Base-by-base conservation (phyloP, 2,797 vertebrate genomes). In the Dromococcyx pavoninus region DNA sequence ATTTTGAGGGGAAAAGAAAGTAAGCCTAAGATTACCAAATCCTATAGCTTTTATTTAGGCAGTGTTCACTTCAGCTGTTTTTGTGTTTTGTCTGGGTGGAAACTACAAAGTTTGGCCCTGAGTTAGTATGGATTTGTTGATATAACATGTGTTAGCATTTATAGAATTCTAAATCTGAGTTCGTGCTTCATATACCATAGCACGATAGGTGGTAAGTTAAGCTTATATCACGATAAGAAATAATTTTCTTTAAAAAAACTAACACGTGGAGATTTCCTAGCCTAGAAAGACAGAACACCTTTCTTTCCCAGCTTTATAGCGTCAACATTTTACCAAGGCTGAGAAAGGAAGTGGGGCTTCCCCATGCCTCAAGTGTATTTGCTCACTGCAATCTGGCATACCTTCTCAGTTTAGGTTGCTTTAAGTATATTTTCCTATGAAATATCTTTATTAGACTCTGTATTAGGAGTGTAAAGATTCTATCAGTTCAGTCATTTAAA, bases 181-280 rank as follows among this genome's bases (percentile, higher is more conserved):
- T 95, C 88, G 66, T 94, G 41, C 37, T 91, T 88, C 76, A 72
- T 32, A 70, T 19, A 44, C 33, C 60, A 48, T 72, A 95, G 93
- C 70, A 83, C 61, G 92, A 93, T 77, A 94, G 79, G 95, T 91
- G 72, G 51, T 51, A 97, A 58, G 43, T 96, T 92, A 95, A 92
- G 62, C 67, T 92, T 94, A 53, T 87, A 70, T 87, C 81, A 84
- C 15, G 46, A 88, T 88, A 48, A 94, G 86, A 96, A 97, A 89
- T 44, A 0, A 13, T 81, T 97, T 94, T 17, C 85, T 65, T n/a
- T 94, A 77, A 95, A 96, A 88, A 84, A 86, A 65, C 46, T 86
- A 89, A 87, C 58, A 89, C 1, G 14, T 65, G 41, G 35, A 91
- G 71, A 94, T 94, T 97, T 95, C 48, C 78, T 70, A 92, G 89